These are phyloP conservation scores for Magallana angulata DNA, from an alignment of 1,140 invertebrate genomes.

Conservation along the genomic window DNA sequence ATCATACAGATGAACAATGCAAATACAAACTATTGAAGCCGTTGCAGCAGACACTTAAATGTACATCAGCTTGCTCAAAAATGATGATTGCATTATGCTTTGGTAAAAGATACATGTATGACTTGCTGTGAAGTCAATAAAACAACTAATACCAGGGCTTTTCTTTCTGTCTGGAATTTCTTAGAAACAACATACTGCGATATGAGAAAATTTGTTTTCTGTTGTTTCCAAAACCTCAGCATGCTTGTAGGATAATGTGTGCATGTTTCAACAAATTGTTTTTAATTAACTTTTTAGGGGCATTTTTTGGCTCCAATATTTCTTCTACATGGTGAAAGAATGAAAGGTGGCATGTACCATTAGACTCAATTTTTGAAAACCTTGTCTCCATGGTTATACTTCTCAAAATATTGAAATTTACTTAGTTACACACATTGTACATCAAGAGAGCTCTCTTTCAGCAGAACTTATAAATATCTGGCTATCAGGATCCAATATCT, in stretches of 20 bases:
- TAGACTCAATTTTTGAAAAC: not conserved
- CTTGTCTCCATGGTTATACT: too few species aligned
- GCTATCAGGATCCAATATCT: not conserved
- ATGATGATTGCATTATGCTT: slow-evolving; percentile 28
- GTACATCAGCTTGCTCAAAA: slow-evolving; percentile 30
- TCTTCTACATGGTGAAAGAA: not conserved
- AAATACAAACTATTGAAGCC: slow-evolving; percentile 22
- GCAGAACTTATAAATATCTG: not conserved
- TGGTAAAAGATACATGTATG: slow-evolving; percentile 26
- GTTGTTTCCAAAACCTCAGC: slow-evolving; percentile 21
- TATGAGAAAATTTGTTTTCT: slow-evolving; percentile 17
- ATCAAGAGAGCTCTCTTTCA: too few species aligned
- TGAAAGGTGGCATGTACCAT: not conserved
- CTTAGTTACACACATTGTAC: too few species aligned
- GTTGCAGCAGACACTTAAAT: slow-evolving; percentile 32
- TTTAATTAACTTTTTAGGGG: not conserved
- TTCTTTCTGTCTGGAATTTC: slow-evolving; percentile 21
- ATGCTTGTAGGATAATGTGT: not conserved
- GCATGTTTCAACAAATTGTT: slow-evolving; percentile 21
- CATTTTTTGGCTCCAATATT: not conserved
- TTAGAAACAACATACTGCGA: slow-evolving; percentile 16
- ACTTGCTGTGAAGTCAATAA: slow-evolving; percentile 30
- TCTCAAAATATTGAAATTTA: too few species aligned
- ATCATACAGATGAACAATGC: slow-evolving; percentile 22
- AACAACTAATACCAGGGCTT: slow-evolving; percentile 27